These are phyloP conservation scores for Beaufortia kweichowensis DNA, from an alignment of 2,113 vertebrate species.

Conservation along the genomic window DNA sequence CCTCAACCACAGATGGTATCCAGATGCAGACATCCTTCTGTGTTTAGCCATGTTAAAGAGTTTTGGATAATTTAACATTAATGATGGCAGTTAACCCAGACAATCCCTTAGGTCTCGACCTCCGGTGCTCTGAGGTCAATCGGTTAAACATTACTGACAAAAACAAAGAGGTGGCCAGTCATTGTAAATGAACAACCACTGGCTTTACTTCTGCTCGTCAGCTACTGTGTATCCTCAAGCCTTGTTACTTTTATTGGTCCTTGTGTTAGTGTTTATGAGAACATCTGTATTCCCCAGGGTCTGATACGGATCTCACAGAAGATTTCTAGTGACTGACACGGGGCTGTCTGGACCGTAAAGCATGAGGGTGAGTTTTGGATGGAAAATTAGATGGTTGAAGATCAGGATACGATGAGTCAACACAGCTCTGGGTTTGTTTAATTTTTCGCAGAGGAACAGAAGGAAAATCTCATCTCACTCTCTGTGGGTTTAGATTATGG, in stretches of 20 bases:
- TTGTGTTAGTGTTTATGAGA: slow-evolving; percentile 7
- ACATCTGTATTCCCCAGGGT: slow-evolving; percentile 3
- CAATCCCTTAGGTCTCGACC: not conserved
- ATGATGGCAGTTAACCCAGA: not conserved
- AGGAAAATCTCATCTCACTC: not conserved
- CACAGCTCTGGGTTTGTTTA: slow-evolving; percentile 54
- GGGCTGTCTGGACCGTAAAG: slow-evolving; percentile 20
- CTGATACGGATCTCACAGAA: not conserved
- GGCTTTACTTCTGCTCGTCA: slow-evolving; percentile 26
- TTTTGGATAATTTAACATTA: not conserved
- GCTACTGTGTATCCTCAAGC: not conserved
- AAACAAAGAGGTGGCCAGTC: not conserved
- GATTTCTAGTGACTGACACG: not conserved
- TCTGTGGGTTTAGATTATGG: slow-evolving; percentile 9
- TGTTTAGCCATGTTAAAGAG: not conserved
- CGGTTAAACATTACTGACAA: not conserved
- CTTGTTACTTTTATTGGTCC: slow-evolving; percentile 36
- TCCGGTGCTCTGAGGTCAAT: not conserved
- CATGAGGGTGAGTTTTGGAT: slow-evolving; percentile 37
- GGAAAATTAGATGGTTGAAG: slow-evolving; percentile 55
- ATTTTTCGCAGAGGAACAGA: slow-evolving; percentile 34
- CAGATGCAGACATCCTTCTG: slow-evolving; percentile 45
- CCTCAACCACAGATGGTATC: slow-evolving; percentile 35
- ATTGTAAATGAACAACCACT: slow-evolving; percentile 28
- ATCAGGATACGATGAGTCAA: slow-evolving; percentile 63